Evolutionary conservation across 2,888 invertebrate genomes (phyloP).

Genomic region (Tetragonula carbonaria): DNA sequence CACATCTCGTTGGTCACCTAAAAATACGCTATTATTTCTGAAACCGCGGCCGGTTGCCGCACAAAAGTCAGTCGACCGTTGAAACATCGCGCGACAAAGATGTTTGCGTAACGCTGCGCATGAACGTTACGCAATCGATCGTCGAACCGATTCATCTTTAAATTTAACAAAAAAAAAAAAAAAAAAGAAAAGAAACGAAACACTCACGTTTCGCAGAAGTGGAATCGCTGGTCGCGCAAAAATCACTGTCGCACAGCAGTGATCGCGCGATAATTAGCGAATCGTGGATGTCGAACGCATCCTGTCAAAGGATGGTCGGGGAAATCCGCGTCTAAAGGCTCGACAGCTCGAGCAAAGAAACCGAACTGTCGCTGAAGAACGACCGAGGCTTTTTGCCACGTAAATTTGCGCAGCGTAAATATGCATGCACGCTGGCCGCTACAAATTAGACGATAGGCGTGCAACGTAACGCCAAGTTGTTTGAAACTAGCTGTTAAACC

Average conservation of each 20-base stretch:
- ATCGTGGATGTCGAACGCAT: neutral
- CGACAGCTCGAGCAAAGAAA: slow-evolving; percentile 14
- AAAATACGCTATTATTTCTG: neutral
- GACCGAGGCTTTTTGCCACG: slow-evolving; percentile 25
- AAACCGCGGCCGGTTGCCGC: neutral
- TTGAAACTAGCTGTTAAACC: slow-evolving; percentile 77
- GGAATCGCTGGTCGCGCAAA: neutral
- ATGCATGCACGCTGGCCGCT: slow-evolving; percentile 19
- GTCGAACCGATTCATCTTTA: neutral
- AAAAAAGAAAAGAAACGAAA: neutral
- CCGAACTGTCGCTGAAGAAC: neutral
- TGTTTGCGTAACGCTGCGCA: neutral
- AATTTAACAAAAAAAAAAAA: neutral
- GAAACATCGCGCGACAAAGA: neutral
- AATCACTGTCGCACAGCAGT: too few relatives aligned
- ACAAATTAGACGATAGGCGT: slow-evolving; percentile 70
- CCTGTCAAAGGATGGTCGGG: neutral
- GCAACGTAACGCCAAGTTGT: slow-evolving; percentile 71
- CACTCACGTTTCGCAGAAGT: too few relatives aligned
- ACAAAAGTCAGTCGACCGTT: neutral
- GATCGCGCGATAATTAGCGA: neutral
- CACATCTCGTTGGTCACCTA: neutral
- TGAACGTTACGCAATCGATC: neutral
- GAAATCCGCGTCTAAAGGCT: slow-evolving; percentile 2
- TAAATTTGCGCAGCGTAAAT: neutral